Percentiles rank a stretch among this genome's conserved stretches.
These are phyloP conservation scores for Microctonus hyperodae DNA, from an alignment of 2,888 invertebrate species.

Conservation along the genomic window DNA sequence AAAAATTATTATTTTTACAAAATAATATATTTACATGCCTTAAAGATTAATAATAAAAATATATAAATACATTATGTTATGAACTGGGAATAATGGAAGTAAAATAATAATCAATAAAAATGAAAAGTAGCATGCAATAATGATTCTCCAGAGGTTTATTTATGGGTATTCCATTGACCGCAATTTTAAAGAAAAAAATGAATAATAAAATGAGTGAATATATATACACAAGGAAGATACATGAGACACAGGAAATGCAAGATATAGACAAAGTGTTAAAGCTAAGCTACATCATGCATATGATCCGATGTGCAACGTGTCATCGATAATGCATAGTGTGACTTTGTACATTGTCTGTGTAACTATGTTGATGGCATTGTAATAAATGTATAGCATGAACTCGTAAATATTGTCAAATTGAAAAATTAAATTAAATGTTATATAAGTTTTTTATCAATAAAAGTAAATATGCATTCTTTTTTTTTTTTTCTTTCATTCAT, in stretches of 20 bases:
- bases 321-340: conserved; percentile 22
- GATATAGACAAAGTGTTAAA: conserved; percentile 10
- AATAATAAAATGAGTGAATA: no score
- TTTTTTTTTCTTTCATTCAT: not conserved
- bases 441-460: not conserved
- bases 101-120: not conserved
- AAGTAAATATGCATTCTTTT: not conserved
- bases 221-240: not conserved
- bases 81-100: not conserved
- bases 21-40: not conserved
- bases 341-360: conserved; percentile 15
- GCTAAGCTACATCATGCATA: conserved; percentile 22
- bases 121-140: not conserved
- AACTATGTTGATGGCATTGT: not conserved
- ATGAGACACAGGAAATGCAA: conserved; percentile 23
- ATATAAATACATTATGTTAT: not conserved
- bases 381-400: conserved; percentile 6
- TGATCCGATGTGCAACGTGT: conserved; percentile 25
- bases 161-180: conserved; percentile 3
- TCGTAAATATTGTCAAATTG: conserved; percentile 1
- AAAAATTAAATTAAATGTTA: not conserved
- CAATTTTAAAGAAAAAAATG: not conserved
- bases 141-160: not conserved
- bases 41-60: not conserved
- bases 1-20: not conserved